phyloP scores from a whole-genome alignment of 2,113 vertebrate genomes.

The Marmota flaviventris region DNA sequence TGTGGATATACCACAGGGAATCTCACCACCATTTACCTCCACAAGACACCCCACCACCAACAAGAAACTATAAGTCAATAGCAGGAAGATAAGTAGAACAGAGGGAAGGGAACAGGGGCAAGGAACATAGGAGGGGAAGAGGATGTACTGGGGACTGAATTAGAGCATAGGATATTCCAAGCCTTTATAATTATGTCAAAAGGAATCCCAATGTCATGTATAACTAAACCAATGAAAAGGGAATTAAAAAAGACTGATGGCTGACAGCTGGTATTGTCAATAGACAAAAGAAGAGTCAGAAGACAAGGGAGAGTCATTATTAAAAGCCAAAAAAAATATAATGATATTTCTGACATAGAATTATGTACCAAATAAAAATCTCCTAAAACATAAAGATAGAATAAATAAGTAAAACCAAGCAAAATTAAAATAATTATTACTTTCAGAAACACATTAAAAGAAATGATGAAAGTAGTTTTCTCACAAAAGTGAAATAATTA shows the following conservation, averaged over 20 bases:
- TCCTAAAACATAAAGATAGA: background rate
- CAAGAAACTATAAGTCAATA: too few species aligned
- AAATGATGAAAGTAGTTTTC: background rate
- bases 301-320: background rate
- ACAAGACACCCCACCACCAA: too few species aligned
- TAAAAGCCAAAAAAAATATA: background rate
- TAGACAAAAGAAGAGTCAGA: background rate
- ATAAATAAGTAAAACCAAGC: background rate
- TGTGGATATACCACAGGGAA: too few species aligned
- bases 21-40: too few species aligned
- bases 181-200: too few species aligned
- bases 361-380: background rate
- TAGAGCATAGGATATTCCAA: too few species aligned
- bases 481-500: background rate
- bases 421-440: background rate
- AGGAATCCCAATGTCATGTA: too few species aligned
- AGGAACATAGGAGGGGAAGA: rapidly evolving
- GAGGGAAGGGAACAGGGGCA: too few species aligned
- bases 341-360: background rate
- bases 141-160: too few species aligned
- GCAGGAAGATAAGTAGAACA: too few species aligned
- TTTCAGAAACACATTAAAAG: background rate
- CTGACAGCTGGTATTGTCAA: background rate
- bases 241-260: too few species aligned
- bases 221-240: too few species aligned